Base-by-base conservation (phyloP, 2,888 invertebrate genomes). In the Chymomyza procnemis region DNA sequence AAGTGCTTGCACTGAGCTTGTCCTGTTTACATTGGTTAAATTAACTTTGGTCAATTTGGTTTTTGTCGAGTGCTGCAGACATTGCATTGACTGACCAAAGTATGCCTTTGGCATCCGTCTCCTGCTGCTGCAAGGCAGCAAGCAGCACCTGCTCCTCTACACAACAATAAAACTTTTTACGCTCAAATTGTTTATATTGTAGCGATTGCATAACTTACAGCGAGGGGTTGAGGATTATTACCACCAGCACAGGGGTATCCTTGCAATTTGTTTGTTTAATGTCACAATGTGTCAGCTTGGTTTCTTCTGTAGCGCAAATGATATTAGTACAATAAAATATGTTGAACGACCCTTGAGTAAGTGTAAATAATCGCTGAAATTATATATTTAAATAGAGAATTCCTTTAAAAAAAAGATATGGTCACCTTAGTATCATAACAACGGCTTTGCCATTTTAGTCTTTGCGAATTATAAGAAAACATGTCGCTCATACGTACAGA, bases 31-130 rank as follows among this genome's bases (percentile, higher is more conserved):
- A 73, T 69, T 87, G 83, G 78, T 87, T 87, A 85, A 83, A 83
- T 83, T 87, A 87, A 82, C 85, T 82, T 85, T 87, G 82, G 85
- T 85, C 83, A 87, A 87, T 85, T 83, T 81, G 87, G 69, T 74
- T 85, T 75, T 71, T 74, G 74, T 74, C 76, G 68, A 72, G 69
- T 64, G 71, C 47, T 64, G 63, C 55, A 70, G 71, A 63, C 76
- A 65, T 48, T 61, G 56, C 68, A 72, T 71, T 78, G 59, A 59
- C 52, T 78, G 59, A 59, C 52, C 56, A 64, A 56, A 61, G 61
- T 61, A 71, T 59, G 34, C 19, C 52, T 19, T n/a, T 41, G 16
- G 22, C 3, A 50, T 30, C 8, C 41, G 22, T 2, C 46, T 30
- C 8, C 41, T 30, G 12, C 30, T 50, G 47, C 9, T 18, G 3